phyloP scores from a whole-genome alignment of 2,113 vertebrate genomes.

The Thinocorus orbignyianus region DNA sequence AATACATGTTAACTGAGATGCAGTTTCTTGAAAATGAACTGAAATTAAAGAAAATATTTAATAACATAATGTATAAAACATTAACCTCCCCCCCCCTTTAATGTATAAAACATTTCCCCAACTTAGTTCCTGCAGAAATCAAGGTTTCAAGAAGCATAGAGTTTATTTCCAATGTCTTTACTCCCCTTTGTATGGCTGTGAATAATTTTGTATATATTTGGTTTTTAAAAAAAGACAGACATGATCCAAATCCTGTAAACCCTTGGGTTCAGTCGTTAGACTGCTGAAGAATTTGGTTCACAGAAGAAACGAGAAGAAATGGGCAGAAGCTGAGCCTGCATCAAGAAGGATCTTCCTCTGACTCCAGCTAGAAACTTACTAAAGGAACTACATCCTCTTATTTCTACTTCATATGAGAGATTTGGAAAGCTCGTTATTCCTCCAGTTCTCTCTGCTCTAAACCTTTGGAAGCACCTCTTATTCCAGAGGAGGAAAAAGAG shows the following conservation, averaged over 20 bases:
- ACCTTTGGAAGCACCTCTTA: neutral
- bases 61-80: constrained; percentile 33
- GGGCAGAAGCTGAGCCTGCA: neutral
- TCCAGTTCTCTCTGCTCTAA: neutral
- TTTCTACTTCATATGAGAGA: neutral
- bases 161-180: constrained; percentile 3
- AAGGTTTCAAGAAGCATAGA: neutral
- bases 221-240: neutral
- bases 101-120: neutral
- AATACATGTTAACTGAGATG: constrained; percentile 2
- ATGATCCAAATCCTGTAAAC: neutral
- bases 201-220: neutral
- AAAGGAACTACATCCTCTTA: neutral
- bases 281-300: neutral
- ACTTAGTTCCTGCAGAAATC: neutral
- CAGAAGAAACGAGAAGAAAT: neutral
- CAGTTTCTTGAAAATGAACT: constrained; percentile 21
- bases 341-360: neutral
- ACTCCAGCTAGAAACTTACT: neutral
- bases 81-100: neutral
- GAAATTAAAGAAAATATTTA: constrained; percentile 40
- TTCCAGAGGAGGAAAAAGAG: neutral
- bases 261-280: neutral
- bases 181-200: neutral
- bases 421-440: neutral